These are phyloP conservation scores for Araneus ventricosus DNA, from an alignment of 1,140 invertebrate genomes.

Conservation along the genomic window DNA sequence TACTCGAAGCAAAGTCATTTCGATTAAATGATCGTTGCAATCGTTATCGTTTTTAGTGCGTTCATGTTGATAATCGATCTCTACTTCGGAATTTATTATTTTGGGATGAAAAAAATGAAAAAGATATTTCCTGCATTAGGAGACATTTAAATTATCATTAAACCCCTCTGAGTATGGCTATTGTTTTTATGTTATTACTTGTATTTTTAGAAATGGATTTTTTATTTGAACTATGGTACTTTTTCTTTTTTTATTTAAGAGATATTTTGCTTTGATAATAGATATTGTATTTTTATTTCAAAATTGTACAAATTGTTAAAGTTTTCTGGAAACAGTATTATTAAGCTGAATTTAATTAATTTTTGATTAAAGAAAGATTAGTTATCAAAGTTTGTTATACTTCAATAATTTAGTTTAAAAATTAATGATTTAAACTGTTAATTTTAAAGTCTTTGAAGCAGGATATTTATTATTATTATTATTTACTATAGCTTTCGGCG, in stretches of 20 bases:
- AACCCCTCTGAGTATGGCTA: not conserved
- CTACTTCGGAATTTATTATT: not conserved
- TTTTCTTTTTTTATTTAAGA: too few species aligned
- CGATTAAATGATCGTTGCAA: not conserved
- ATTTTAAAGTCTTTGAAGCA: too few species aligned
- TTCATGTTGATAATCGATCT: not conserved
- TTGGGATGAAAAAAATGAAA: not conserved
- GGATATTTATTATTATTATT: too few species aligned
- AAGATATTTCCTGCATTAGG: not conserved
- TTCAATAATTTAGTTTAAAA: too few species aligned
- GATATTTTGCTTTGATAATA: not conserved
- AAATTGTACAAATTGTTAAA: too few species aligned
- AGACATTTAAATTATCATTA: not conserved
- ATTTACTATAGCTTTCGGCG: too few species aligned
- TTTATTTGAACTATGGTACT: too few species aligned
- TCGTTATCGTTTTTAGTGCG: conserved; percentile 8
- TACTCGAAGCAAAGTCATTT: not conserved
- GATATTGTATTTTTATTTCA: not conserved
- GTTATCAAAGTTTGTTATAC: too few species aligned
- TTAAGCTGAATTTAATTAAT: too few species aligned
- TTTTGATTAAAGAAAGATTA: too few species aligned
- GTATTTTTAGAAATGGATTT: not conserved
- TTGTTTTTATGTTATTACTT: not conserved
- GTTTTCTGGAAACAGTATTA: too few species aligned
- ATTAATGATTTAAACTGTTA: too few species aligned